Evolutionary conservation across 2,888 invertebrate species (phyloP).

Genomic region (Tridacna crocea): DNA sequence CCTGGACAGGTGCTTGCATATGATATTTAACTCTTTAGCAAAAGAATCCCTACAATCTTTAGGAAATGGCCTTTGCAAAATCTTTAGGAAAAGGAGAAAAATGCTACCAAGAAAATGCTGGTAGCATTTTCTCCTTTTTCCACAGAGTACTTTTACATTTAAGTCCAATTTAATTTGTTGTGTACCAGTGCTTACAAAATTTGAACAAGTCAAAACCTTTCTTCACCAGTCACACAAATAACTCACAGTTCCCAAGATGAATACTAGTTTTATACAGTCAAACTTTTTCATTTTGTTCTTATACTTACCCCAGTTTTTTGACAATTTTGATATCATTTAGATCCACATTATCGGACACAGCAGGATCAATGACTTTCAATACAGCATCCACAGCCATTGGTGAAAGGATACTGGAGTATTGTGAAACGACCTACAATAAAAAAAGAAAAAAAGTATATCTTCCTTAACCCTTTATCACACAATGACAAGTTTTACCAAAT

Average conservation of each 20-base stretch:
- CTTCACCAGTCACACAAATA: neutral
- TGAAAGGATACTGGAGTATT: conserved; percentile 97
- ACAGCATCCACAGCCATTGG: conserved; percentile 99
- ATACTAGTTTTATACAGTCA: neutral
- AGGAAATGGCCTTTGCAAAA: no score
- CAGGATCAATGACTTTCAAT: conserved; percentile 91
- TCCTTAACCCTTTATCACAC: neutral
- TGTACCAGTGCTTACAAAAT: no score
- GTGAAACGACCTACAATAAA: conserved; percentile 92
- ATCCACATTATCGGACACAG: conserved; percentile 91
- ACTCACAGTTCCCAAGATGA: neutral
- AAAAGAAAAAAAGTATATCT: conserved; percentile 7
- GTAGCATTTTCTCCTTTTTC: neutral
- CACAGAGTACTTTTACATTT: neutral
- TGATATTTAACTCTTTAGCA: no score
- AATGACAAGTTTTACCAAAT: no score
- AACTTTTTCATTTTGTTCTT: neutral
- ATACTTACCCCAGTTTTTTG: conserved; percentile 91
- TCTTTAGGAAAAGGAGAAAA: neutral
- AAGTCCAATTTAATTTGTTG: no score
- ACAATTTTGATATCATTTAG: conserved; percentile 97
- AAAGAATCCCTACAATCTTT: no score
- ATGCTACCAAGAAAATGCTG: no score
- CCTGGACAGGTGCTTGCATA: no score
- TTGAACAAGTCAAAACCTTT: no score